phyloP scores from a whole-genome alignment of 2,888 invertebrate genomes.

The Calameuta pallipes region DNA sequence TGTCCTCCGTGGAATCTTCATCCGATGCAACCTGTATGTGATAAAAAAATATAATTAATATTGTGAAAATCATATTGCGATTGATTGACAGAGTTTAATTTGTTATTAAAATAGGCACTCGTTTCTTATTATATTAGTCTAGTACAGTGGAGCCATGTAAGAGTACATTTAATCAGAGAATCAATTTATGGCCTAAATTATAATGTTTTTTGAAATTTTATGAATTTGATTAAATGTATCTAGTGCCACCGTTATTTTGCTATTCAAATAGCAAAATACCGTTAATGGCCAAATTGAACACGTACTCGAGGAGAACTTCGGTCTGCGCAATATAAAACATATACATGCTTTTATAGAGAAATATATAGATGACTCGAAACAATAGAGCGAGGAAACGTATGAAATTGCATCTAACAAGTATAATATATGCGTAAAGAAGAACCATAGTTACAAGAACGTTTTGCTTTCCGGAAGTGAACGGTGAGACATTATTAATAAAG shows the following conservation, averaged over 20 bases:
- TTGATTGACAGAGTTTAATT: slow-evolving; percentile 20
- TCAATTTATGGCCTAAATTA: not conserved
- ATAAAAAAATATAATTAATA: slow-evolving; percentile 28
- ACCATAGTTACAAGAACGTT: not conserved
- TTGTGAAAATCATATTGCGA: not conserved
- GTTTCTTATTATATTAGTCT: slow-evolving; percentile 3
- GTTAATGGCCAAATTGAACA: not conserved
- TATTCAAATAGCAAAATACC: not conserved
- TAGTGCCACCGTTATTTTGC: not conserved
- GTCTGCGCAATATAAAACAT: not conserved
- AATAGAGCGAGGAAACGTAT: not conserved
- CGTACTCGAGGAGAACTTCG: not conserved
- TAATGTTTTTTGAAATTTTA: not conserved
- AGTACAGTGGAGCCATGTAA: not conserved
- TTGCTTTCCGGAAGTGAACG: slow-evolving; percentile 23
- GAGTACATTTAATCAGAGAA: slow-evolving; percentile 1
- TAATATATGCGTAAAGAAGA: not conserved
- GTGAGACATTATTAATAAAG: slow-evolving; percentile 39
- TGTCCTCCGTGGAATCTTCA: slow-evolving; percentile 74
- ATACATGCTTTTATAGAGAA: slow-evolving; percentile 3
- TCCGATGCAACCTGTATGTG: slow-evolving; percentile 74
- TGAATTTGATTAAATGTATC: not conserved
- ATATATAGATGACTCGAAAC: not conserved
- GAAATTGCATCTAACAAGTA: not conserved
- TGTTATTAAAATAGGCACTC: slow-evolving; percentile 25